These are phyloP conservation scores for Notodonta dromedarius DNA, from an alignment of 2,888 invertebrate species.

Conservation along the genomic window DNA sequence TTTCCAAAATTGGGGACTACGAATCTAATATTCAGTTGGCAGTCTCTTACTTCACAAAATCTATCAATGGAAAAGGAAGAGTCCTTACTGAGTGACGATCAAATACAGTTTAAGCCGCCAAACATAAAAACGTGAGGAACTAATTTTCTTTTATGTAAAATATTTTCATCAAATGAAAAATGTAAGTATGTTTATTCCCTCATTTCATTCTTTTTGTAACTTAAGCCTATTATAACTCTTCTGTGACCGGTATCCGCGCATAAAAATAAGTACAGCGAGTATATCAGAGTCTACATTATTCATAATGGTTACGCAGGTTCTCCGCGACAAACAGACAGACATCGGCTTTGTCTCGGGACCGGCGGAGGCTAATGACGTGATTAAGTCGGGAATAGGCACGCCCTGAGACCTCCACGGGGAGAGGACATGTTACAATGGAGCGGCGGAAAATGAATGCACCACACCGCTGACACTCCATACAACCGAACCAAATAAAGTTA, in stretches of 20 bases:
- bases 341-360: conserved; percentile 11
- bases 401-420: neutral
- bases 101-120: no score
- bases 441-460: neutral
- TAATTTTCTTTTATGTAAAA: no score
- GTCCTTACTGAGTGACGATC: no score
- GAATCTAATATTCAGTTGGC: no score
- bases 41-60: no score
- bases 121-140: no score
- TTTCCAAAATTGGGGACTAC: neutral
- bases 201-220: neutral
- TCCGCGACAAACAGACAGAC: conserved; percentile 4
- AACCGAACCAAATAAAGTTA: no score
- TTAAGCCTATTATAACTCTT: neutral
- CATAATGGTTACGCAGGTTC: conserved; percentile 12
- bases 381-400: conserved; percentile 9
- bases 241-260: neutral
- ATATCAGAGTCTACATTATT: conserved; percentile 16
- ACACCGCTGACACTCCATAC: no score
- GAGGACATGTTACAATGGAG: neutral
- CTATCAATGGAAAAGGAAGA: no score
- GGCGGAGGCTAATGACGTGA: conserved; percentile 18
- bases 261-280: no score
- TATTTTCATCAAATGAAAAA: no score
- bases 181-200: no score